Evolutionary conservation across 2,888 invertebrate genomes (phyloP).

Genomic region (Argynnis bischoffii): DNA sequence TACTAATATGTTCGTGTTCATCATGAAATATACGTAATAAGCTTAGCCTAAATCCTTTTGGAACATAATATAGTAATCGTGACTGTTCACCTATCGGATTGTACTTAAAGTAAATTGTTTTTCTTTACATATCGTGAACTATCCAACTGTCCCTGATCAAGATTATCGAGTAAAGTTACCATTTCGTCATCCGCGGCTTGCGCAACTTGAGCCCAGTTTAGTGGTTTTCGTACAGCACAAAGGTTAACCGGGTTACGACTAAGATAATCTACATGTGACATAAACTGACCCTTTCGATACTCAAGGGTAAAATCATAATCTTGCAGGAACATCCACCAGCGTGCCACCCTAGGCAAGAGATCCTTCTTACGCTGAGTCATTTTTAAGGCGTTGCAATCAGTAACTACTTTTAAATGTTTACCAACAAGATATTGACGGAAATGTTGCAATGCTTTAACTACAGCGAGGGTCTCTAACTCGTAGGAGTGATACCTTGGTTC

Average conservation of each 20-base stretch:
- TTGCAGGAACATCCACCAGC: conserved; percentile 34
- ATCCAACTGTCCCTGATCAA: background rate
- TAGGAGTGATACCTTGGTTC: conserved; percentile 42
- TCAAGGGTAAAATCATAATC: conserved; percentile 33
- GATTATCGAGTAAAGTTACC: background rate
- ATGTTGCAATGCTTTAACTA: conserved; percentile 40
- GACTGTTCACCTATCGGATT: conserved; percentile 27
- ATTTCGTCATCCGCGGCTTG: conserved; percentile 36
- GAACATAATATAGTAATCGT: conserved; percentile 38
- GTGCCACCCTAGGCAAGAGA: conserved; percentile 26
- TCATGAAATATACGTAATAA: conserved; percentile 42
- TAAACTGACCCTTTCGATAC: conserved; percentile 28
- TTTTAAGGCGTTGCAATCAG: conserved; percentile 52
- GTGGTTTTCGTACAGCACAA: conserved; percentile 14
- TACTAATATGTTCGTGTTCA: conserved; percentile 23
- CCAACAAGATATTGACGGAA: conserved; percentile 37
- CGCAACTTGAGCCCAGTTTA: conserved; percentile 36
- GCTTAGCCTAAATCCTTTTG: conserved; percentile 36
- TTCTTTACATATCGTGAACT: background rate
- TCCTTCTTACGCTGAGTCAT: conserved; percentile 46
- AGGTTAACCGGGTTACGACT: conserved; percentile 32
- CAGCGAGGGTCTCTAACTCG: conserved; percentile 40
- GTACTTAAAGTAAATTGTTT: background rate
- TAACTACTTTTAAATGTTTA: conserved; percentile 36
- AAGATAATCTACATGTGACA: conserved; percentile 30